These are phyloP conservation scores for Drosophila paranaensis DNA, from an alignment of 2,888 invertebrate species.

Conservation along the genomic window DNA sequence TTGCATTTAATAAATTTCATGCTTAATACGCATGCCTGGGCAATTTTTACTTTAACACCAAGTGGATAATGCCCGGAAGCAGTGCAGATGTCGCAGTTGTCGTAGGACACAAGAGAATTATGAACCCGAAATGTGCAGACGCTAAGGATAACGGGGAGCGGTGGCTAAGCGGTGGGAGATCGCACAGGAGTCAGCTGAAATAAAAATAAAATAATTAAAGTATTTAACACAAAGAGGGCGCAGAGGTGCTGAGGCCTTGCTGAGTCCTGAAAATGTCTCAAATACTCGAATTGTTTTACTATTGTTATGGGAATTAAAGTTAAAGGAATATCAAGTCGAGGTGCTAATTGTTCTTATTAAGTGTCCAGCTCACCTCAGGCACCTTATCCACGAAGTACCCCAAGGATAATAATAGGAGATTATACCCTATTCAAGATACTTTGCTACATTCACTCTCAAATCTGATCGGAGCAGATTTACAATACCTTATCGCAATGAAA, in stretches of 20 bases:
- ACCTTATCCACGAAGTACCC: background rate
- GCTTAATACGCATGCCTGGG: constrained; percentile 79
- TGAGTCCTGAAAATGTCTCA: background rate
- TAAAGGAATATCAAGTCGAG: background rate
- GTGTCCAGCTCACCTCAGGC: background rate
- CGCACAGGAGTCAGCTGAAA: background rate
- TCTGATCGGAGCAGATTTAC: too few relatives aligned
- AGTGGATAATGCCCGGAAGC: constrained; percentile 74
- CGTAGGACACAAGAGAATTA: constrained; percentile 42
- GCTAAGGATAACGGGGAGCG: constrained; percentile 25
- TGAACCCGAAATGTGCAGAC: constrained; percentile 31
- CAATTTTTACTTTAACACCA: constrained; percentile 77
- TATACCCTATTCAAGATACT: too few relatives aligned
- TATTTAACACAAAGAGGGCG: background rate
- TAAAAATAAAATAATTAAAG: background rate
- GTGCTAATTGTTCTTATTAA: too few relatives aligned
- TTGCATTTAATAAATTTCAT: constrained; percentile 72
- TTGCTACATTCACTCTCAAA: too few relatives aligned
- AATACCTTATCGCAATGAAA: too few relatives aligned
- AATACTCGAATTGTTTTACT: background rate
- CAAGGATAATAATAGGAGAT: too few relatives aligned
- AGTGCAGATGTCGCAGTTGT: constrained; percentile 69
- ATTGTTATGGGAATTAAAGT: background rate
- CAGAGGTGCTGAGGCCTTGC: background rate
- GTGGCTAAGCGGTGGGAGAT: background rate